phyloP scores from a whole-genome alignment of 1,140 invertebrate species.

The Drosophila paulistorum region DNA sequence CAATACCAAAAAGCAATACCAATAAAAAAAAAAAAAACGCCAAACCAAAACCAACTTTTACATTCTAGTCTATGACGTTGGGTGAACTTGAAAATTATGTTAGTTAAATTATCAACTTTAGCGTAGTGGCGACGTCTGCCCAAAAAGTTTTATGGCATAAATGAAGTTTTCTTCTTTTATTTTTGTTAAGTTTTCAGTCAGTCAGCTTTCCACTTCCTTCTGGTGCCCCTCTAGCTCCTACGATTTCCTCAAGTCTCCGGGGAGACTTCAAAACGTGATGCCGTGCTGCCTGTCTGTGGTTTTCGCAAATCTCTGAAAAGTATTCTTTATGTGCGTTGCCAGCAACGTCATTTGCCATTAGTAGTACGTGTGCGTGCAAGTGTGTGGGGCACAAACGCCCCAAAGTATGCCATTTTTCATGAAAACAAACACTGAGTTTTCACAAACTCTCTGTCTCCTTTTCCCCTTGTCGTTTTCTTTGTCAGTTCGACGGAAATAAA shows the following conservation, averaged over 20 bases:
- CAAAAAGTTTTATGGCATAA: slow-evolving; percentile 41
- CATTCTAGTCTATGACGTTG: slow-evolving; percentile 30
- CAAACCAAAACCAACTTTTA: slow-evolving; percentile 37
- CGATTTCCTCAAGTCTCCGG: neutral
- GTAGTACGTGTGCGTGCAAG: slow-evolving; percentile 9
- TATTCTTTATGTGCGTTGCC: slow-evolving; percentile 26
- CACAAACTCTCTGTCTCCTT: neutral
- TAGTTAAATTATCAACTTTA: slow-evolving; percentile 67
- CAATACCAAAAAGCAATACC: neutral
- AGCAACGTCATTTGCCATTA: slow-evolving; percentile 28
- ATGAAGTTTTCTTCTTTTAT: slow-evolving; percentile 37
- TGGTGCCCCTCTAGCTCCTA: neutral
- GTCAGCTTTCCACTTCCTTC: neutral
- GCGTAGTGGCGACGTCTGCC: slow-evolving; percentile 35
- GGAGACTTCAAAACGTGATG: slow-evolving; percentile 18
- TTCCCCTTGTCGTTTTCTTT: neutral
- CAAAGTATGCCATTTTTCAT: slow-evolving; percentile 38
- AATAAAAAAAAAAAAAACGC: neutral
- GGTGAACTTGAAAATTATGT: slow-evolving; percentile 69
- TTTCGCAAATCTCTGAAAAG: slow-evolving; percentile 15
- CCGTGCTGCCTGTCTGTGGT: slow-evolving; percentile 5
- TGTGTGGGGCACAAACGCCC: slow-evolving; percentile 22
- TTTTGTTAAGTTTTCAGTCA: slow-evolving; percentile 26
- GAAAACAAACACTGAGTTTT: slow-evolving; percentile 9
- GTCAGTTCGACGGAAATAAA: slow-evolving; percentile 22